Evolutionary conservation across 2,888 invertebrate species (phyloP).

Genomic region (Teleogryllus oceanicus): DNA sequence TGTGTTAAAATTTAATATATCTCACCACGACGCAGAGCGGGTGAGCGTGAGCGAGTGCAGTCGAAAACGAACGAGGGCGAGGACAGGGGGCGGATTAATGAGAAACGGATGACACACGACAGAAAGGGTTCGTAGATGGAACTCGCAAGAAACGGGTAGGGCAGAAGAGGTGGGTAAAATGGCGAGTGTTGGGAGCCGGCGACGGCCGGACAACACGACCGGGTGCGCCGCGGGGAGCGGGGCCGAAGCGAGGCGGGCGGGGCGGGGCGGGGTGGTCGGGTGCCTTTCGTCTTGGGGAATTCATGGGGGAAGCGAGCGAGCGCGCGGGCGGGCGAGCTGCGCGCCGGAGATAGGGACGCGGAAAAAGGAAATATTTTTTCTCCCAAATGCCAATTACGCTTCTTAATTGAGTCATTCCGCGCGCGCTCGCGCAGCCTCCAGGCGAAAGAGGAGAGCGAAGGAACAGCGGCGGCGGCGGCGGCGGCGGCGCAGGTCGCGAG

Average conservation of each 20-base stretch:
- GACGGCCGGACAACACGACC: too few species aligned
- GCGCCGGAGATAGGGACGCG: not conserved
- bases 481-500: not conserved
- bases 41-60: not conserved
- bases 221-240: too few species aligned
- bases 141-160: too few species aligned
- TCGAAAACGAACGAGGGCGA: too few species aligned
- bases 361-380: slow-evolving; percentile 5
- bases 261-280: not conserved
- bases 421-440: not conserved
- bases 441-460: not conserved
- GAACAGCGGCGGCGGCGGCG: not conserved
- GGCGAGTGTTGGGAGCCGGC: not conserved
- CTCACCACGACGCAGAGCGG: not conserved
- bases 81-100: too few species aligned
- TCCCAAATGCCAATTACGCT: slow-evolving; percentile 18
- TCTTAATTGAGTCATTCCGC: slow-evolving; percentile 18
- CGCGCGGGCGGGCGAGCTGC: not conserved
- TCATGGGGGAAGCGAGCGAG: not conserved
- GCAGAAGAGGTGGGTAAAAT: not conserved
- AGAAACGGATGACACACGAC: too few species aligned
- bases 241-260: not conserved
- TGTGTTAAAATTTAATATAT: not conserved
- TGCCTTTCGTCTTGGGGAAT: not conserved
- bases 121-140: too few species aligned